Evolutionary conservation across 2,888 invertebrate genomes (phyloP).

Genomic region (Acrobasis suavella): DNA sequence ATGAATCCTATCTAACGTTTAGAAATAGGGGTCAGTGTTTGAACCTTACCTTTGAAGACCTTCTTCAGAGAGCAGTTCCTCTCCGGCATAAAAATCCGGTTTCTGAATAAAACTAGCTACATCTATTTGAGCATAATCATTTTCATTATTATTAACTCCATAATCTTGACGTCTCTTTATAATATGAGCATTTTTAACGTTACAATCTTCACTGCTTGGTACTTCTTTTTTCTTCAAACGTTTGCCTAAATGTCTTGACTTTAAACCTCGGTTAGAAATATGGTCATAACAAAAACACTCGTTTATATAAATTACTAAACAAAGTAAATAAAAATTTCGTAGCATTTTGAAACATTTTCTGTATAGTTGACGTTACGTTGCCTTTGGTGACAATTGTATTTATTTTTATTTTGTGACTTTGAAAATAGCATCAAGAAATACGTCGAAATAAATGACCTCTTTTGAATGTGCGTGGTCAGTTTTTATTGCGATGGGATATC

Average conservation of each 20-base stretch:
- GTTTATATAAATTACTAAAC: constrained; percentile 42
- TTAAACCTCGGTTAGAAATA: constrained; percentile 31
- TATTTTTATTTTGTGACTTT: neutral
- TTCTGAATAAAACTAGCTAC: constrained; percentile 55
- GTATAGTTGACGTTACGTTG: constrained; percentile 27
- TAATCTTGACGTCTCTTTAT: constrained; percentile 29
- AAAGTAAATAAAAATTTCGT: constrained; percentile 42
- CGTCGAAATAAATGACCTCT: too few relatives aligned
- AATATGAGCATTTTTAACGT: constrained; percentile 1
- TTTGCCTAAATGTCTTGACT: constrained; percentile 16
- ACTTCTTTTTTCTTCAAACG: constrained; percentile 10
- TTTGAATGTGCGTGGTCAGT: too few relatives aligned
- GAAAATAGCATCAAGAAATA: neutral
- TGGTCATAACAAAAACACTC: constrained; percentile 43
- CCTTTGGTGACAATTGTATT: constrained; percentile 23
- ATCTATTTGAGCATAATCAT: constrained; percentile 50
- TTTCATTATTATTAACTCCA: constrained; percentile 35
- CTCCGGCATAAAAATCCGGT: constrained; percentile 40
- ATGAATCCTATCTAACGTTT: too few relatives aligned
- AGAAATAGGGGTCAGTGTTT: neutral
- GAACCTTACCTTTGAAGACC: constrained; percentile 33
- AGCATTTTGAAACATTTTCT: constrained; percentile 35
- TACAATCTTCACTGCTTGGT: constrained; percentile 11
- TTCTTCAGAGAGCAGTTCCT: constrained; percentile 31
- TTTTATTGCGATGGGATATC: too few relatives aligned